Conservation (phyloP, 2,888 invertebrate genomes). For the Caenorhabditis sp. region DNA sequence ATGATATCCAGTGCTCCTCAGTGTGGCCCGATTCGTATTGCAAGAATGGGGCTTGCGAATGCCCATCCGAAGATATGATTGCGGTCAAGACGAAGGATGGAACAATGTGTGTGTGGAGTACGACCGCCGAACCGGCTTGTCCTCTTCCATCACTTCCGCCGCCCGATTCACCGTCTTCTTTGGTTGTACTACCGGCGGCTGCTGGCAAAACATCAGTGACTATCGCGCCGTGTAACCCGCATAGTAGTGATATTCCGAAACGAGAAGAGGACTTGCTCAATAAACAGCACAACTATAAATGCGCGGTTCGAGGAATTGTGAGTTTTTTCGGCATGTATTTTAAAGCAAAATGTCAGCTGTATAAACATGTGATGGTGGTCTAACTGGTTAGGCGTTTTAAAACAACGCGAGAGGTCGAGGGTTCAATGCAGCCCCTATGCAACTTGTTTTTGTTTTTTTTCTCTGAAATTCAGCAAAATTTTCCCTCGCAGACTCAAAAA, state of each 20-base stretch:
- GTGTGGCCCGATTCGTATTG: conserved; percentile 60
- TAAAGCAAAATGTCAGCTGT: not conserved
- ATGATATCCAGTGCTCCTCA: conserved; percentile 55
- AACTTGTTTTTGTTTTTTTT: no score
- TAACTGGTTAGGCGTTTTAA: no score
- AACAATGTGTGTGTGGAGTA: conserved; percentile 54
- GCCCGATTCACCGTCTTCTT: conserved; percentile 49
- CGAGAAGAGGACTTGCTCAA: conserved; percentile 40
- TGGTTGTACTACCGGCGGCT: conserved; percentile 51
- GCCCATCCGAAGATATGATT: conserved; percentile 56
- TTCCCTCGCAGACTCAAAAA: no score
- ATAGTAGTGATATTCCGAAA: conserved; percentile 35
- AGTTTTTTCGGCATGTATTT: conserved; percentile 17
- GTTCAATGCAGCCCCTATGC: no score
- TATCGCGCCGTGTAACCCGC: conserved; percentile 51
- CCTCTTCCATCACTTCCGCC: conserved; percentile 56
- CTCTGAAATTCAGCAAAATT: no score
- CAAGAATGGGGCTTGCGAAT: conserved; percentile 50
- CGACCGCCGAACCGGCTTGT: conserved; percentile 46
- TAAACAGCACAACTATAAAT: conserved; percentile 47
- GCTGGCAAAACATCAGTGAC: conserved; percentile 50
- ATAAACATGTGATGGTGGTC: no score
- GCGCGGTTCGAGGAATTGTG: conserved; percentile 39
- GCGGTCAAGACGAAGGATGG: conserved; percentile 60
- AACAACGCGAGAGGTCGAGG: no score